Evolutionary conservation across 2,113 vertebrate genomes (phyloP).

Genomic region (Indri indri): DNA sequence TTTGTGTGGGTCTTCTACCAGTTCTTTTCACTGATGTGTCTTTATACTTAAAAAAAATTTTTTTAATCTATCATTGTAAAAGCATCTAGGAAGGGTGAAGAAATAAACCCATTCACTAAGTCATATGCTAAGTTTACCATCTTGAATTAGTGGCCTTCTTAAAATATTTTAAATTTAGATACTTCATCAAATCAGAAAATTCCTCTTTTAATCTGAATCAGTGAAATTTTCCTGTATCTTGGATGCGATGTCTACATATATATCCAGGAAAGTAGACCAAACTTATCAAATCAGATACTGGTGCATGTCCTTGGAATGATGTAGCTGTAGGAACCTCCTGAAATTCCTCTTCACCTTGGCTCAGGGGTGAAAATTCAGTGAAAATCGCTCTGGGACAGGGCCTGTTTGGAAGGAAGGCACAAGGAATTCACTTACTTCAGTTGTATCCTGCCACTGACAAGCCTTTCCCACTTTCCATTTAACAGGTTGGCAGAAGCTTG

Average conservation of each 20-base stretch:
- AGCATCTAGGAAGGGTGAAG: neutral
- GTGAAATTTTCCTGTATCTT: neutral
- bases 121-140: neutral
- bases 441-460: neutral
- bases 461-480: neutral
- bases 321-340: neutral
- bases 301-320: neutral
- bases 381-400: neutral
- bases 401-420: neutral
- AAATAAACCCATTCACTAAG: neutral
- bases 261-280: neutral
- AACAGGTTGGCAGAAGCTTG: neutral
- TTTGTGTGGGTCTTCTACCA: neutral
- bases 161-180: constrained; percentile 6
- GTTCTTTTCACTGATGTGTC: neutral
- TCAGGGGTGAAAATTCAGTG: neutral
- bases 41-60: neutral
- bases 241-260: neutral
- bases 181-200: neutral
- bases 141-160: neutral
- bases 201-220: neutral
- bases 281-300: neutral
- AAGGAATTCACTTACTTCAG: neutral
- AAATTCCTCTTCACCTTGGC: neutral
- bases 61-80: neutral